Conservation (phyloP, 2,113 vertebrate genomes). For the Holacanthus passer region DNA sequence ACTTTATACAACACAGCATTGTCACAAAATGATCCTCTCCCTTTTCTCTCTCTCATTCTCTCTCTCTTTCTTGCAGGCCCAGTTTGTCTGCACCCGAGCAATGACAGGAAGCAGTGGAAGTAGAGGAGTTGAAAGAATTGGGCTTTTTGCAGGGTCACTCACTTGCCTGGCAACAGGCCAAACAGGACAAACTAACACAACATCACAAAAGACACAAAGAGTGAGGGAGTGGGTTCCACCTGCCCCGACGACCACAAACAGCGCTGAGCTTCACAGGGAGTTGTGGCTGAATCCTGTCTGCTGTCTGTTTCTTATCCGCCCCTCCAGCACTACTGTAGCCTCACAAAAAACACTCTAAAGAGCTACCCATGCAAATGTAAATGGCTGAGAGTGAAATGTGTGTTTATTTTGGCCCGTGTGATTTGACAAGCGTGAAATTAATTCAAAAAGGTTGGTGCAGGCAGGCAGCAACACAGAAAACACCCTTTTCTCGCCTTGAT, state of each 20-base stretch:
- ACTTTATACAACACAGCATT: background rate
- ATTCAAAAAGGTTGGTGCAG: slow-evolving; percentile 44
- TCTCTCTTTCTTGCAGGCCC: background rate
- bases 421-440: slow-evolving; percentile 62
- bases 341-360: slow-evolving; percentile 18
- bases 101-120: slow-evolving; percentile 58
- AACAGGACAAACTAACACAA: slow-evolving; percentile 54
- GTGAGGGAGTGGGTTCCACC: slow-evolving; percentile 47
- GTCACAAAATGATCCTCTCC: background rate
- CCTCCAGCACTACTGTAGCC: slow-evolving; percentile 22
- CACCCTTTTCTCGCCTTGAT: slow-evolving; percentile 3
- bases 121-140: slow-evolving; percentile 38
- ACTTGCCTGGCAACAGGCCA: slow-evolving; percentile 53
- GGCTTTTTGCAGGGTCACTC: slow-evolving; percentile 44
- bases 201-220: slow-evolving; percentile 45
- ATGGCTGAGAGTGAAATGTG: slow-evolving; percentile 43
- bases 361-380: slow-evolving; percentile 56
- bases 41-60: background rate
- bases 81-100: background rate
- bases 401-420: slow-evolving; percentile 55
- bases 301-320: slow-evolving; percentile 47
- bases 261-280: slow-evolving; percentile 30
- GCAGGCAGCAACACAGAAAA: slow-evolving; percentile 7
- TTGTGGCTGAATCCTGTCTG: slow-evolving; percentile 36
- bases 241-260: slow-evolving; percentile 37